Base-by-base conservation (phyloP, 2,113 vertebrate genomes). In the Sorex araneus region DNA sequence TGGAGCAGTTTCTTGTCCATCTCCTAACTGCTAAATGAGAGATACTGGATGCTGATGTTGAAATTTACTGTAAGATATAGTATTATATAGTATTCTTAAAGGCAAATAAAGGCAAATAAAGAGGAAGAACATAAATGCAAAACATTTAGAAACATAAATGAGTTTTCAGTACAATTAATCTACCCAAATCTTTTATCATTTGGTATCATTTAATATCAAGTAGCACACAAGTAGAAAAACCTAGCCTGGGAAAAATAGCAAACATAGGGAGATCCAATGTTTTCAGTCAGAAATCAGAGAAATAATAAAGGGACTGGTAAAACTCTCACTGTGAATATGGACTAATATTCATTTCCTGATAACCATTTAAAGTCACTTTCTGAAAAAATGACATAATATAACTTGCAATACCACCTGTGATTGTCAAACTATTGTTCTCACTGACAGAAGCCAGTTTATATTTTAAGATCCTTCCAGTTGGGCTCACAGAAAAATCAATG, bases 161-260 rank as follows among this genome's bases (percentile, higher is more conserved):
- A 91, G 47, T 85, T 93, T 84, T 69, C 40, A 81, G 74, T 80
- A 81, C 45, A 57, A 76, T 76, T 91, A 74, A 85, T 89, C 73
- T 84, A 57, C 34, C 30, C 0, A 4, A 30, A 63, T 80, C 3
- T 40, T 40, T 40, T 40, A 40, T 40, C 40, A 40, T 7, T 40
- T 40, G 40, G 40, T 40, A 40, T 40, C 40, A 40, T 40, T 40
- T 40, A 7, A 40, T 40, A 40, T 40, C 40, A 40, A 80, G 63
- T 28, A 70, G 25, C 47, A 69, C 43, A 74, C 12, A 25, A 54
- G 23, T 70, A 66, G 88, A 50, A 69, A 43, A 70, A 28, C 3
- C 1, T 3, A 66, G 45, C 75, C 80, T 34, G 0, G 11, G 15
- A 21, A 28, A 28, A 69, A 80, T 36, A 67, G 84, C 32, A 87